These are phyloP conservation scores for Tenthredo scrophulariae DNA, from an alignment of 2,888 invertebrate species.

Conservation along the genomic window DNA sequence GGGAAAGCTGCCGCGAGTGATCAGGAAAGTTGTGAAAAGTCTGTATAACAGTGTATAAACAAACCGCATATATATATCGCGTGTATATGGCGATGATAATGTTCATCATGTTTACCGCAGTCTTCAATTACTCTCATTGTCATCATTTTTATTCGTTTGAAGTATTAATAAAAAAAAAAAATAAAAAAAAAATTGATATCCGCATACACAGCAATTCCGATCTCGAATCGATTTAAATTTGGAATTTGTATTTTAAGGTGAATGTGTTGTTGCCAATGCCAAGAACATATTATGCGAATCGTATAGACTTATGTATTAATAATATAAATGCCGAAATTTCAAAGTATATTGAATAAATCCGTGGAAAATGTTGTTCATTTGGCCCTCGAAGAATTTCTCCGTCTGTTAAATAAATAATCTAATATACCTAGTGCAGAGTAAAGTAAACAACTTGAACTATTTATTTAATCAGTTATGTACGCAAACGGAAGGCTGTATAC, in stretches of 20 bases:
- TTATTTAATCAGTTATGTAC: slow-evolving; percentile 24
- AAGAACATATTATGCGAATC: background rate
- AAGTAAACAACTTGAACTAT: slow-evolving; percentile 1
- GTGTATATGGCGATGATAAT: background rate
- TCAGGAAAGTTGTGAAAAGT: slow-evolving; percentile 47
- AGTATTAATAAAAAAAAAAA: background rate
- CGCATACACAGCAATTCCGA: background rate
- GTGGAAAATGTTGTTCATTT: background rate
- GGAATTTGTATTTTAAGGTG: background rate
- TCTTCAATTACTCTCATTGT: background rate
- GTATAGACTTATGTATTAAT: background rate
- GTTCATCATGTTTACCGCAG: background rate
- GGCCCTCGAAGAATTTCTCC: background rate
- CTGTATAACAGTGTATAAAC: background rate
- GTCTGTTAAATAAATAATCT: background rate
- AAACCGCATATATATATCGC: background rate
- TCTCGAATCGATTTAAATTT: background rate
- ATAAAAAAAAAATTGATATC: background rate
- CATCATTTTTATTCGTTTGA: background rate
- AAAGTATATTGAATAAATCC: background rate
- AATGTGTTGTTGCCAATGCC: background rate
- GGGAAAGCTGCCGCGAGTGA: slow-evolving; percentile 18
- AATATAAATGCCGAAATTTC: background rate
- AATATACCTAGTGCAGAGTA: background rate
- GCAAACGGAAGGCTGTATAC: slow-evolving; percentile 8